Evolutionary conservation across 2,888 invertebrate genomes (phyloP), one percentile per base, ranked within the genome.

Genomic region (Agrypnus murinus): DNA sequence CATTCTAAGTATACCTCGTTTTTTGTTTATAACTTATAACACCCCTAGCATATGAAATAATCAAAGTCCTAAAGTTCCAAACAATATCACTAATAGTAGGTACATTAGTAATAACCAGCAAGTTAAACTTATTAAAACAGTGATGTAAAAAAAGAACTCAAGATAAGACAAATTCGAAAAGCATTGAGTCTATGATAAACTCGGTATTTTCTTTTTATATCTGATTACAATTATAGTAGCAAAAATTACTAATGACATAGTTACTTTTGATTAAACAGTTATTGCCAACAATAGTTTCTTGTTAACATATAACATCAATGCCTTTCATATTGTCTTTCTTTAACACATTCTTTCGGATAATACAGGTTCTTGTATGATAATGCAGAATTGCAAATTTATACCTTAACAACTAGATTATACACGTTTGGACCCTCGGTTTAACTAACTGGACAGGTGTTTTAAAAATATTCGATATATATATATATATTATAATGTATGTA

Each of bases 381-480:
- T 17, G 34, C 15, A 36, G 36, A 55, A 31, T 66, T 53, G 25
- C 25, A 25, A n/a, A 12, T 32, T 60, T 53, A 53, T 53, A 53
- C 32, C 53, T 50, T 60, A 62, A 65, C 40, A 66, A 62, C 45
- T 68, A 68, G 64, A 72, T 25, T 25, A n/a, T 64, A 66, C 71
- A 68, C 57, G 60, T 59, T 74, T 75, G 75, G 75, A 75, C 75
- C 75, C 75, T 74, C 74, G 64, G 75, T 75, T 71, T 75, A 74
- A 68, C 74, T 74, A 75, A 67, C 68, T 75, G 75, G 75, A 75
- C 71, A 72, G 69, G 66, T 69, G 25, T 25, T 25, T 25, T 25
- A 25, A 25, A 25, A 25, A 25, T 25, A 25, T 25, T 25, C 5
- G 5, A 25, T 25, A 25, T 25, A 5, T 25, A 25, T 25, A 25